Conservation (phyloP, 2,113 vertebrate species). For the Notarius quadriscutis region DNA sequence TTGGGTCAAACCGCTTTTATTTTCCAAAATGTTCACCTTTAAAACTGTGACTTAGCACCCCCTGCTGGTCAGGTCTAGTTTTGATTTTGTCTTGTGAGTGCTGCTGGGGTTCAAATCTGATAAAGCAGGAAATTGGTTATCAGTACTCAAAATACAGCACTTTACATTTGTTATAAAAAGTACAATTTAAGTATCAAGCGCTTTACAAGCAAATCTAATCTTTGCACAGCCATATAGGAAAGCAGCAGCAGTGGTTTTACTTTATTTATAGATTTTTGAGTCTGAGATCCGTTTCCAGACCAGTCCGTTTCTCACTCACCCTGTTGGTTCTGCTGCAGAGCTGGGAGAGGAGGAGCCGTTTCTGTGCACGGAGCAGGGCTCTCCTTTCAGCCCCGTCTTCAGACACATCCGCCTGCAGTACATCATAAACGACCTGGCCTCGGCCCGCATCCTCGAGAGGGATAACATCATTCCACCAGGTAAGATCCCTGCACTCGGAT, state of each 20-base stretch:
- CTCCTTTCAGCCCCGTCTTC: slow-evolving; percentile 78
- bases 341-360: slow-evolving; percentile 77
- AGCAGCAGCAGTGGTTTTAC: not conserved
- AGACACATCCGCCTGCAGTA: slow-evolving; percentile 87
- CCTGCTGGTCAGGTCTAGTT: not conserved
- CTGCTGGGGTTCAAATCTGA: not conserved
- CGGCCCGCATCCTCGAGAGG: slow-evolving; percentile 88
- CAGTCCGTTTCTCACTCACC: not conserved
- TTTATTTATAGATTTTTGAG: not conserved
- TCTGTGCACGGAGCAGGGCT: slow-evolving; percentile 84
- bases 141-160: not conserved
- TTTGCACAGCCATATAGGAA: not conserved
- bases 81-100: not conserved
- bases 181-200: not conserved
- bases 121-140: not conserved
- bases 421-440: slow-evolving; percentile 93
- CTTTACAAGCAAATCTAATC: not conserved
- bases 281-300: not conserved
- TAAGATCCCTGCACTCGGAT: slow-evolving; percentile 58
- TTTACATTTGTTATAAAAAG: not conserved
- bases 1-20: too few relatives aligned
- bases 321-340: slow-evolving; percentile 67
- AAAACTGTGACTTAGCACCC: not conserved
- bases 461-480: slow-evolving; percentile 87
- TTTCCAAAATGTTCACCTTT: too few relatives aligned